A percentile compares a stretch with the other conserved stretches of the same genome.
phyloP scores from a whole-genome alignment of 1,140 invertebrate species.

The Drosophila simulans region DNA sequence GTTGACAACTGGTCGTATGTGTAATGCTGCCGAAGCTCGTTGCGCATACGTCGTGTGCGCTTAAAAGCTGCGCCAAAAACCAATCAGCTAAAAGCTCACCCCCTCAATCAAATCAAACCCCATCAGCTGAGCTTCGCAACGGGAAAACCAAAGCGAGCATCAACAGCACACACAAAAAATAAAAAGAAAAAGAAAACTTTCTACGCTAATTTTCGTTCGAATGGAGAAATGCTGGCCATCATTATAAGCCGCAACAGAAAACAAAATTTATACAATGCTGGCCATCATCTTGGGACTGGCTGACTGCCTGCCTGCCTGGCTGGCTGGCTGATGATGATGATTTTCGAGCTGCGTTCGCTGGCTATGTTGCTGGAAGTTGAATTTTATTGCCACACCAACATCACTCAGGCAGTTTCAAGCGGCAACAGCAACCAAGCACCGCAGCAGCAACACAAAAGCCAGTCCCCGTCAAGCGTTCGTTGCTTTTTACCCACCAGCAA shows the following conservation, averaged over 20 bases:
- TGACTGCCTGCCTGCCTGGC: conserved; percentile 2
- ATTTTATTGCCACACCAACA: conserved; percentile 76
- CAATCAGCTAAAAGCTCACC: conserved; percentile 42
- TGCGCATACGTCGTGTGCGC: conserved; percentile 70
- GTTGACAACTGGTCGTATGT: conserved; percentile 61
- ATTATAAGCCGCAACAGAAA: conserved; percentile 61
- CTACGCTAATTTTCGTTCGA: conserved; percentile 71
- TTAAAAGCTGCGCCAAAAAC: conserved; percentile 39
- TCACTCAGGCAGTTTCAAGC: conserved; percentile 50
- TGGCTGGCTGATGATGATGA: conserved; percentile 41
- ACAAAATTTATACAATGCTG: conserved; percentile 46
- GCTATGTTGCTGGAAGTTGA: conserved; percentile 65
- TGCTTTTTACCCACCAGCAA: conserved; percentile 64
- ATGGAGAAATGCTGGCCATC: conserved; percentile 71
- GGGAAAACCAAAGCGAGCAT: conserved; percentile 17
- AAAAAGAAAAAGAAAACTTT: conserved; percentile 57
- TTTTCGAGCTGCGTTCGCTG: conserved; percentile 67
- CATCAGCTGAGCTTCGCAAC: conserved; percentile 34
- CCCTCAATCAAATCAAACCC: conserved; percentile 5
- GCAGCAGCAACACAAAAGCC: conserved; percentile 50
- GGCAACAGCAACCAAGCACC: conserved; percentile 19
- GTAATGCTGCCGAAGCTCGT: conserved; percentile 67
- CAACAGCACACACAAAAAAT: conserved; percentile 8
- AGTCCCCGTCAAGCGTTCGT: conserved; percentile 66
- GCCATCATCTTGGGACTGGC: conserved; percentile 53